Evolutionary conservation across 2,888 invertebrate species (phyloP), one percentile per base, ranked within the genome.

Genomic region (Synanthedon andrenaeformis): DNA sequence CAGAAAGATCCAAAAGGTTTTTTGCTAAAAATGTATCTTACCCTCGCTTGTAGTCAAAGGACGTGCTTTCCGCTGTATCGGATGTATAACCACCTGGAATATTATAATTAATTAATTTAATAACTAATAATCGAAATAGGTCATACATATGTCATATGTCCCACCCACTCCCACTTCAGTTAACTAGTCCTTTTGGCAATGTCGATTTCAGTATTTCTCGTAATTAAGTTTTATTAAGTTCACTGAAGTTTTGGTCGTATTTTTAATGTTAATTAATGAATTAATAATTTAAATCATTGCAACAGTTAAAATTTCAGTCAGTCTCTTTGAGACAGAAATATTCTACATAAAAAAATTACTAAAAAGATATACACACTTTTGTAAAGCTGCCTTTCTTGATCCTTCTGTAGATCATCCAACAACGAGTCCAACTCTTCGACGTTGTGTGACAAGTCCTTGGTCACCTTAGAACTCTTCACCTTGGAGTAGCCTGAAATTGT

Each of bases 351-450:
- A 23, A 19, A 3, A 2, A 19, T 23, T 5, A 23, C 35, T 10
- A 8, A 35, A 35, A 10, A 35, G 10, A 0, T 35, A 35, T 35
- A 35, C 35, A 35, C 10, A 87, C 88, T 82, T 67, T 87, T 88
- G 59, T 87, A 86, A 1, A 87, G 74, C 68, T 87, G 87, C 54
- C 88, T 65, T 55, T 88, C 88, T 61, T 88, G 88, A 51, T 88
- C 88, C 58, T 80, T 82, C 67, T 93, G 92, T 64, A 94, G 79
- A 72, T 94, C 94, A 62, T 93, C 93, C 53, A 94, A 83, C 52
- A 94, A 79, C 0, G 92, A 92, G 72, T 94, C 94, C 67, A 94
- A 76, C 72, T 94, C 93, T 64, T 92, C 93, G 51, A 93, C 92
- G 68, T 93, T 93, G 67, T 92, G 89, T 3, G 81, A 75, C 61